Evolutionary conservation across 2,888 invertebrate species (phyloP).

Genomic region (Endotricha flammealis): DNA sequence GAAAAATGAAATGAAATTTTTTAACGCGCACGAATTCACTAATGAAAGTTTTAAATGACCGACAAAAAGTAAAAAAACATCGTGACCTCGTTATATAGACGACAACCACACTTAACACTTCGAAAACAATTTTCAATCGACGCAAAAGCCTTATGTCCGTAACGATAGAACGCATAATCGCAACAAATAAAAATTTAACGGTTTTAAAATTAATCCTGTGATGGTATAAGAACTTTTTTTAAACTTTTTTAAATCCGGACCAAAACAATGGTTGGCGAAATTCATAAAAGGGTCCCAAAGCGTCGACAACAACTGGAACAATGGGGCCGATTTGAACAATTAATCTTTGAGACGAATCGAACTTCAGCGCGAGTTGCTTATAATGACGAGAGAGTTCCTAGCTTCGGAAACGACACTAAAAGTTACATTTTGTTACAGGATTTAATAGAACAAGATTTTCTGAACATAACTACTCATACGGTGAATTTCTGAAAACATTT

Average conservation of each 20-base stretch:
- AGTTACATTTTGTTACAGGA: slow-evolving; percentile 2
- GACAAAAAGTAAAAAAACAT: slow-evolving; percentile 58
- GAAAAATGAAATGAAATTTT: slow-evolving; percentile 58
- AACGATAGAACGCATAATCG: slow-evolving; percentile 27
- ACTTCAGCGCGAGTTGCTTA: slow-evolving; percentile 31
- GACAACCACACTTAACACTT: slow-evolving; percentile 43
- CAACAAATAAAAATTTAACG: slow-evolving; percentile 13
- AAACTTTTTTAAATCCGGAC: slow-evolving; percentile 59
- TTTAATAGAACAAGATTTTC: slow-evolving; percentile 8
- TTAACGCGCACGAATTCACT: slow-evolving; percentile 64
- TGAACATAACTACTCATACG: slow-evolving; percentile 14
- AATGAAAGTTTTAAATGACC: slow-evolving; percentile 74
- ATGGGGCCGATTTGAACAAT: slow-evolving; percentile 62
- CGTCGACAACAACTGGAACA: slow-evolving; percentile 61
- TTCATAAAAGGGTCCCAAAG: slow-evolving; percentile 63
- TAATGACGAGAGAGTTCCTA: slow-evolving; percentile 28
- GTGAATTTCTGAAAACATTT: slow-evolving; percentile 3
- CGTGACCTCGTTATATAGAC: slow-evolving; percentile 67
- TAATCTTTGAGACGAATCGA: slow-evolving; percentile 68
- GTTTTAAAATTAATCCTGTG: slow-evolving; percentile 14
- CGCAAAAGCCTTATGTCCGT: slow-evolving; percentile 17
- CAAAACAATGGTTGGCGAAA: slow-evolving; percentile 66
- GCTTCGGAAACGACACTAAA: slow-evolving; percentile 4
- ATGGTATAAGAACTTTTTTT: slow-evolving; percentile 50
- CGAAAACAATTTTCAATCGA: slow-evolving; percentile 20